phyloP scores from a whole-genome alignment of 2,888 invertebrate genomes.

The Pedicia rivosa region DNA sequence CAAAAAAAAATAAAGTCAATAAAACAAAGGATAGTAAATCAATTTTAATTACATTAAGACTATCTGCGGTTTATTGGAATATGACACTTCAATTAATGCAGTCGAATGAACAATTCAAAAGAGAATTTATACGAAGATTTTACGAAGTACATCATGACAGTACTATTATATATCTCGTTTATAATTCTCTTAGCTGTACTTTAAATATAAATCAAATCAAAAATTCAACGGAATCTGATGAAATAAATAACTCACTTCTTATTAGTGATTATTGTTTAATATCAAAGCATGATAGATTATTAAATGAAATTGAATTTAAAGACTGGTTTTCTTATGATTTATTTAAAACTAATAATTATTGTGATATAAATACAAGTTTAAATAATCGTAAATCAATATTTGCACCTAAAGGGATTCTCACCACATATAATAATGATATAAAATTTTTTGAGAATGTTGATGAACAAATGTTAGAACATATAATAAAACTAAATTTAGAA shows the following conservation, averaged over 20 bases:
- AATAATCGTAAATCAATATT: no score
- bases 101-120: slow-evolving; percentile 23
- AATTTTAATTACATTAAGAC: not conserved
- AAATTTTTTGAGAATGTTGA: no score
- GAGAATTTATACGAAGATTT: slow-evolving; percentile 22
- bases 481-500: no score
- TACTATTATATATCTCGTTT: slow-evolving; percentile 9
- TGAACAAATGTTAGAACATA: no score
- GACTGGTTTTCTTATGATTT: no score
- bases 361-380: no score
- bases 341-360: no score
- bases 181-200: slow-evolving; percentile 21
- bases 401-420: no score
- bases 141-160: slow-evolving; percentile 11
- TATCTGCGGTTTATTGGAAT: slow-evolving; percentile 26
- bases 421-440: no score
- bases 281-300: slow-evolving; percentile 2
- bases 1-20: not conserved
- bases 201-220: slow-evolving; percentile 14
- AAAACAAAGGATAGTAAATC: not conserved
- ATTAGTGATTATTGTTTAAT: slow-evolving; percentile 3
- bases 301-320: slow-evolving; percentile 2
- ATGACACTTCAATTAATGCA: slow-evolving; percentile 25
- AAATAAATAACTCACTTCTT: not conserved
- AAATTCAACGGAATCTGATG: no score